Evolutionary conservation across 2,797 vertebrate species (phyloP), one percentile per base, ranked within the genome.

Genomic region (Echeneis naucrates): DNA sequence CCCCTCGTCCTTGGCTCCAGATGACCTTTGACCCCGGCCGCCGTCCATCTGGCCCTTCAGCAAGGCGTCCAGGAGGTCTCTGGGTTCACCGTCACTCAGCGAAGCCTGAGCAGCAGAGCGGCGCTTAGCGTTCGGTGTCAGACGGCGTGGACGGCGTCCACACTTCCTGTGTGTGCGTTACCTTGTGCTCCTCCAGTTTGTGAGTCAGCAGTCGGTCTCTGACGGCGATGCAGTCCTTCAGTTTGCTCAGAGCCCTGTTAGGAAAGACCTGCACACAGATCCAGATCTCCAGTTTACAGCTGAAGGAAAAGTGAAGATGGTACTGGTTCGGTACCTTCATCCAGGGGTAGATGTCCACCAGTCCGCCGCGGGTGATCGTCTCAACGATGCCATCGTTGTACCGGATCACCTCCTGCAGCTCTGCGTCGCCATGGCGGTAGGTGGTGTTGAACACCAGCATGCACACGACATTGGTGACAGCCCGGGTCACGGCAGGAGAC

Each of bases 171-270:
- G 14, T 32, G n/a, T 58, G 0, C 26, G 6, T 16, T 63, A 95
- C 94, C 93, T 95, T 94, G 88, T 95, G 94, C 24, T 95, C 94
- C 42, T 91, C 64, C 33, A 95, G 92, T 78, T 95, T 95, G 0
- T 47, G 65, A 7, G 68, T 79, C 72, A 95, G 81, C 27, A 95
- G 92, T 33, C 69, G 61, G 81, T 95, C 94, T 89, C 95, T 91
- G 61, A 94, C 32, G 3, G 23, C 3, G 61, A 95, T 86, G 7
- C 92, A 94, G 17, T 91, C 69, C 77, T 87, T 94, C 72, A 95
- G 87, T 61, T 81, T 93, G 0, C 65, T 84, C 42, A 95, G 82
- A 51, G 84, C 77, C 30, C 74, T 71, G 82, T 88, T 95, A 0
- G 94, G 95, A 54, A 95, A 94, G n/a, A 94, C 81, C 94, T 95